Conservation (phyloP, 2,113 vertebrate species). For the Nothobranchius kuhntae region DNA sequence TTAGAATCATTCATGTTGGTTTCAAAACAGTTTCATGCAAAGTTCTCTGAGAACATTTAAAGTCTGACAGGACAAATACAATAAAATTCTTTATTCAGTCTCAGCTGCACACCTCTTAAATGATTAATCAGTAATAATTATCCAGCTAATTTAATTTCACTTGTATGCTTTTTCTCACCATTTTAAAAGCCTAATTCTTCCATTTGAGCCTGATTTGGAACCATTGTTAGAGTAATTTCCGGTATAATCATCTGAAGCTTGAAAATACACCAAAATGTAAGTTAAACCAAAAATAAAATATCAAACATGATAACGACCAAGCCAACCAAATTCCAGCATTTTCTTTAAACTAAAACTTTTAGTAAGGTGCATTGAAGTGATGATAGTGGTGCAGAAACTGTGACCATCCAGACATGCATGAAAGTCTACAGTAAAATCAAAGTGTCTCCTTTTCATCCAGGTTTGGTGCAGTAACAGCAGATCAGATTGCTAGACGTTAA, state of each 20-base stretch:
- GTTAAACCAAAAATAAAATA: neutral
- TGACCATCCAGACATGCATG: neutral
- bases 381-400: too few relatives aligned
- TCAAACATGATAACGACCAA: neutral
- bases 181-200: neutral
- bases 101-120: neutral
- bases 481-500: constrained; percentile 45
- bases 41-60: too few relatives aligned
- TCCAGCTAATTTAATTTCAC: neutral
- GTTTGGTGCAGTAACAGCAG: constrained; percentile 21
- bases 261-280: neutral
- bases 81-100: too few relatives aligned
- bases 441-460: constrained; percentile 8
- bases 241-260: neutral
- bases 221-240: neutral
- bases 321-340: too few relatives aligned
- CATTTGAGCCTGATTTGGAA: neutral
- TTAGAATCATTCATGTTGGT: too few relatives aligned
- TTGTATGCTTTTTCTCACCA: neutral
- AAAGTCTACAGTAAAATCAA: neutral
- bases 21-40: too few relatives aligned
- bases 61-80: neutral
- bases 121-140: neutral
- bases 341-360: too few relatives aligned
- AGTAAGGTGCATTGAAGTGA: too few relatives aligned